phyloP scores from a whole-genome alignment of 2,797 vertebrate species.

The Mormyrops boulengeri region DNA sequence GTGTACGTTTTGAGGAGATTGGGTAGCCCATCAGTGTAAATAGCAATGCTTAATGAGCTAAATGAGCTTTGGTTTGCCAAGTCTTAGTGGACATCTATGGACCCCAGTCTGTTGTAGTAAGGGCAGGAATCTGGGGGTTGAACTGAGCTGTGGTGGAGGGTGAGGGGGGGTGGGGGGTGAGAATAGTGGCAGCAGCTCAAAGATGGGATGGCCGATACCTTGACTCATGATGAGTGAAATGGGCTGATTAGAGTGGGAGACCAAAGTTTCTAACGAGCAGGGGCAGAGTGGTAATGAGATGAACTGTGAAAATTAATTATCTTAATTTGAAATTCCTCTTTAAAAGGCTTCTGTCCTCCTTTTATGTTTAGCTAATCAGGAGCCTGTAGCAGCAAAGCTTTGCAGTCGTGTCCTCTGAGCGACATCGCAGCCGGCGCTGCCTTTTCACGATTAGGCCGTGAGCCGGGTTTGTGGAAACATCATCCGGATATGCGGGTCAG shows the following conservation, averaged over 20 bases:
- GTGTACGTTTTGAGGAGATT: not conserved
- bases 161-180: not conserved
- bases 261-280: conserved; percentile 19
- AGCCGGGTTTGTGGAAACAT: not conserved
- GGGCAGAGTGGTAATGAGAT: conserved; percentile 25
- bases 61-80: not conserved
- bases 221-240: conserved; percentile 8
- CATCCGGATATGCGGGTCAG: not conserved
- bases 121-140: not conserved
- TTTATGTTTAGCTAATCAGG: conserved; percentile 26
- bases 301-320: conserved; percentile 29
- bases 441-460: not conserved
- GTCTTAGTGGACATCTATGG: not conserved
- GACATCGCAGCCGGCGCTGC: not conserved
- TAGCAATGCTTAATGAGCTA: not conserved
- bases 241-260: conserved; percentile 22
- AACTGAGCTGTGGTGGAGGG: not conserved
- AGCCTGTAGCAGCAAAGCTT: not conserved
- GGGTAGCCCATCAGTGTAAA: not conserved
- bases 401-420: not conserved
- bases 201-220: conserved; percentile 5
- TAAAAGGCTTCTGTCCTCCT: conserved; percentile 22
- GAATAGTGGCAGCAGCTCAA: not conserved
- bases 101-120: not conserved
- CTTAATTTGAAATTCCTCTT: conserved; percentile 21